Evolutionary conservation across 2,797 vertebrate species (phyloP).

Genomic region (Rhabdophis nuchalis): DNA sequence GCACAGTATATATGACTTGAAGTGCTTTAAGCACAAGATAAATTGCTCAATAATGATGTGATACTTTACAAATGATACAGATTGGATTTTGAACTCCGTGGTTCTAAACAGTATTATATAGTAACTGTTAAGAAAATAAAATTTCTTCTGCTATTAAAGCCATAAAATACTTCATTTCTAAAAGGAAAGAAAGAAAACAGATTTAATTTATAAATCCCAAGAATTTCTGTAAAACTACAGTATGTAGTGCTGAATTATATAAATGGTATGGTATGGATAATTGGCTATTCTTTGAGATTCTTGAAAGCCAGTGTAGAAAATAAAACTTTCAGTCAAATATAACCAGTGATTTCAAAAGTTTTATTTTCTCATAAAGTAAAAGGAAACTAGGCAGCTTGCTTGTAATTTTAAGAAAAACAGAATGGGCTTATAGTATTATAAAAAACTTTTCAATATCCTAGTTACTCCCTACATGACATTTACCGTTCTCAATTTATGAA

Average conservation of each 20-base stretch:
- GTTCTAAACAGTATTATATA: neutral
- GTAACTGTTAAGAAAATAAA: neutral
- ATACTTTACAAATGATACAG: neutral
- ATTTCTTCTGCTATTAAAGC: neutral
- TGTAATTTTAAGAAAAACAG: constrained; percentile 20
- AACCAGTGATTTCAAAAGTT: constrained; percentile 3
- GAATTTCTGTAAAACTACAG: neutral
- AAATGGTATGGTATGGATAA: neutral
- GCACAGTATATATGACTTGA: rapidly evolving
- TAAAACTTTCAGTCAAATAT: constrained; percentile 25
- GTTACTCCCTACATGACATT: neutral
- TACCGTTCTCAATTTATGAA: constrained; percentile 16
- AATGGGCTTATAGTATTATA: constrained; percentile 11
- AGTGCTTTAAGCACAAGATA: neutral
- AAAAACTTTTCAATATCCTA: constrained; percentile 12
- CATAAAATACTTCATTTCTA: neutral
- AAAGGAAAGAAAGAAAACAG: neutral
- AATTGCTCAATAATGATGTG: neutral
- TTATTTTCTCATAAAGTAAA: constrained; percentile 41
- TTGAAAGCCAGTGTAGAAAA: constrained; percentile 14
- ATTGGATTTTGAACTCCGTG: neutral
- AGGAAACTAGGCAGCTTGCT: neutral
- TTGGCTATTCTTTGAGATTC: neutral
- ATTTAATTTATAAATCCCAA: neutral
- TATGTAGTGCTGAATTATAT: neutral